These are phyloP conservation scores for Nomada hirtipes DNA, from an alignment of 2,888 invertebrate species.

Conservation along the genomic window DNA sequence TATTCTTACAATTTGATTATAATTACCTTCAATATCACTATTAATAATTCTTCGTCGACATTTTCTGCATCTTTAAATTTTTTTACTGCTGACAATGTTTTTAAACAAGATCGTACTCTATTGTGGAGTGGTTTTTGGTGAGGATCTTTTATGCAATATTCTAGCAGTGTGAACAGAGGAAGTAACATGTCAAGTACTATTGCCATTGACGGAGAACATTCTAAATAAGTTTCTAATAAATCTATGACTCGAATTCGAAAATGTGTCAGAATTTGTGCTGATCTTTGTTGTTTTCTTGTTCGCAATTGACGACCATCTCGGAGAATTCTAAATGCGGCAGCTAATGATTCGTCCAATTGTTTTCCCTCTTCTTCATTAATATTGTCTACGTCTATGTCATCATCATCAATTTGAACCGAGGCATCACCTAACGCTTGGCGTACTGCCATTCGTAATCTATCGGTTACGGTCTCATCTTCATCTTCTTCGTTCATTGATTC, in stretches of 20 bases:
- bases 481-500: conserved; percentile 79
- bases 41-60: conserved; percentile 86
- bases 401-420: conserved; percentile 87
- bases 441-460: conserved; percentile 89
- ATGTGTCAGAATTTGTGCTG: conserved; percentile 89
- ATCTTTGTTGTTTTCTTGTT: conserved; percentile 86
- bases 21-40: conserved; percentile 84
- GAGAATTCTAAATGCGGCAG: conserved; percentile 90
- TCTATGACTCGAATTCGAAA: conserved; percentile 91
- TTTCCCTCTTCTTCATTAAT: conserved; percentile 91
- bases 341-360: conserved; percentile 89
- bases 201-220: conserved; percentile 89
- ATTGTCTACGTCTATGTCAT: conserved; percentile 90
- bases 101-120: conserved; percentile 87
- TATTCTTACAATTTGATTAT: conserved; percentile 3
- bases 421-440: conserved; percentile 89
- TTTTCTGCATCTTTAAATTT: conserved; percentile 87
- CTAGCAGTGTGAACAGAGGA: conserved; percentile 88
- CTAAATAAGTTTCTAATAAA: conserved; percentile 90
- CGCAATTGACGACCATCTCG: conserved; percentile 77
- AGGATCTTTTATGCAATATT: conserved; percentile 89
- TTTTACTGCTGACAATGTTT: conserved; percentile 86
- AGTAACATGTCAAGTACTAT: conserved; percentile 89
- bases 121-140: conserved; percentile 89
- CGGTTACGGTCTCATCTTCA: conserved; percentile 88